Percentiles rank a stretch among this genome's conserved stretches.
These are phyloP conservation scores for Lottia scabra DNA, from an alignment of 2,888 invertebrate genomes.

Conservation along the genomic window DNA sequence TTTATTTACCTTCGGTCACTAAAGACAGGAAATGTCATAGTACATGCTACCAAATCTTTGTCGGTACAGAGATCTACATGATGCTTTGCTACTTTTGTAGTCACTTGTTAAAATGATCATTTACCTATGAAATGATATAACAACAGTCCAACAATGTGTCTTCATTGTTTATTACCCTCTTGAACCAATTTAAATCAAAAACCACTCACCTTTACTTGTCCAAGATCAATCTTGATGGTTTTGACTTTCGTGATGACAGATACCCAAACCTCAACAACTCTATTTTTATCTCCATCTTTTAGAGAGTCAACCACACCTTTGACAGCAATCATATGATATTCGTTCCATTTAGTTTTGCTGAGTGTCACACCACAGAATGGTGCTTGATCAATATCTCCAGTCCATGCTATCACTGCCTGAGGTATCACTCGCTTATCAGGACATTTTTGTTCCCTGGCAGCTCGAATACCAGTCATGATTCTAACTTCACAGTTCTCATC, in stretches of 20 bases:
- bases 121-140: too few species aligned
- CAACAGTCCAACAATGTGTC: too few species aligned
- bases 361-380: conserved; percentile 35
- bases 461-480: conserved; percentile 30
- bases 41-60: too few species aligned
- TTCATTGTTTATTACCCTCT: too few species aligned
- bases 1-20: too few species aligned
- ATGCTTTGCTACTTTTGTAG: too few species aligned
- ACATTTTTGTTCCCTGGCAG: conserved; percentile 36
- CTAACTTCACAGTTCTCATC: conserved; percentile 30
- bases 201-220: neutral
- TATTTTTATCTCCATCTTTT: conserved; percentile 38
- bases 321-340: conserved; percentile 23
- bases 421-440: conserved; percentile 28
- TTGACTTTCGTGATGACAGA: conserved; percentile 13
- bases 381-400: neutral
- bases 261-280: conserved; percentile 29
- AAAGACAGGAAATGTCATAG: too few species aligned
- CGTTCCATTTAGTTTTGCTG: conserved; percentile 16
- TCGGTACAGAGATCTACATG: too few species aligned
- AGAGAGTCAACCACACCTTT: conserved; percentile 39
- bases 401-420: conserved; percentile 24
- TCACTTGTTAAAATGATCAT: too few species aligned
- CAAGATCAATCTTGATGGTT: neutral
- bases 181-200: too few species aligned